Conservation (phyloP, 2,113 vertebrate species). For the Gymnogyps californianus region DNA sequence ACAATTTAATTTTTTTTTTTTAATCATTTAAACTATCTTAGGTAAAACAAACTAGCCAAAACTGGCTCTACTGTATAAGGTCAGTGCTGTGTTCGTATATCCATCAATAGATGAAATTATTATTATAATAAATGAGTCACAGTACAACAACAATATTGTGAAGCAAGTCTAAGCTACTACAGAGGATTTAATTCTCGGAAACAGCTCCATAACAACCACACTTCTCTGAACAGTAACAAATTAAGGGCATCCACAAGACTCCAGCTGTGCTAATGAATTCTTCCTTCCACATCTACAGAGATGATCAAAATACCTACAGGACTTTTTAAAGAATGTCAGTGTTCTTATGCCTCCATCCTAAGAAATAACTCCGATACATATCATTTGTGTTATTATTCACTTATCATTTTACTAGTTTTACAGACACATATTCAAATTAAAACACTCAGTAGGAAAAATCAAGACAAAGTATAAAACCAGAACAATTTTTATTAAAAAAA, state of each 20-base stretch:
- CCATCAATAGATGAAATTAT: background rate
- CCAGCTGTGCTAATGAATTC: conserved; percentile 47
- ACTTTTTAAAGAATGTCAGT: conserved; percentile 6
- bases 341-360: background rate
- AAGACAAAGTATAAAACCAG: background rate
- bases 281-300: conserved; percentile 24
- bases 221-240: conserved; percentile 57
- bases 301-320: conserved; percentile 41
- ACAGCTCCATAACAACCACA: conserved; percentile 46
- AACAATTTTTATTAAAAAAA: background rate
- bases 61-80: background rate
- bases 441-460: background rate
- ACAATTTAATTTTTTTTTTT: background rate
- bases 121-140: background rate
- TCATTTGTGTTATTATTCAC: background rate
- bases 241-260: conserved; percentile 60
- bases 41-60: background rate
- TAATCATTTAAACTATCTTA: background rate
- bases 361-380: background rate
- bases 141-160: background rate
- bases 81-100: background rate
- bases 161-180: background rate
- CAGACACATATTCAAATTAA: background rate
- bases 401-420: background rate
- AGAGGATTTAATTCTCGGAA: background rate